Evolutionary conservation across 2,113 vertebrate genomes (phyloP).

Genomic region (Picathartes gymnocephalus): DNA sequence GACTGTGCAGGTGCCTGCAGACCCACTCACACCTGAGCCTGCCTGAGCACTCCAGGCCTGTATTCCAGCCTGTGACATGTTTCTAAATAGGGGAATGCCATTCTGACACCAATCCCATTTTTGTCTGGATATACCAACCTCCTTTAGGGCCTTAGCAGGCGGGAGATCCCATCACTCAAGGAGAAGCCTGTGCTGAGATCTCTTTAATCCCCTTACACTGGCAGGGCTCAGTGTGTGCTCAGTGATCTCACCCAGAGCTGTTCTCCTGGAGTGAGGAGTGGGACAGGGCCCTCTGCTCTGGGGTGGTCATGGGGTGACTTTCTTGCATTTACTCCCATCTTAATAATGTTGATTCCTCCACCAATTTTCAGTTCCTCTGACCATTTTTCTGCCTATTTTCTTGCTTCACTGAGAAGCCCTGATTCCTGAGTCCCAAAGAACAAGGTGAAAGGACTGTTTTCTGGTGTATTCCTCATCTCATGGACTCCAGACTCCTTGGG

Average conservation of each 20-base stretch:
- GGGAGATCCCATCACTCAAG: neutral
- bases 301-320: neutral
- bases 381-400: neutral
- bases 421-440: neutral
- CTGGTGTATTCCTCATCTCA: neutral
- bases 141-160: neutral
- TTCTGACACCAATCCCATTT: neutral
- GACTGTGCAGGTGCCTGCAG: neutral
- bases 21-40: neutral
- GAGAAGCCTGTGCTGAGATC: neutral
- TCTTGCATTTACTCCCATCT: neutral
- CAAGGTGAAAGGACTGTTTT: neutral
- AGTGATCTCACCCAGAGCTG: neutral
- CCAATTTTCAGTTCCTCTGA: neutral
- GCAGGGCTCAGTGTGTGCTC: neutral
- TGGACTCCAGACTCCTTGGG: neutral
- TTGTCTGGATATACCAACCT: neutral
- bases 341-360: neutral
- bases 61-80: neutral
- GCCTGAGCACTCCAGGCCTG: neutral
- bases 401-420: neutral
- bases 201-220: neutral
- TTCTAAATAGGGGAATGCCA: neutral
- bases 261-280: neutral
- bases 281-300: neutral